These are phyloP conservation scores for Oegoconia quadripuncta DNA, from an alignment of 2,888 invertebrate species.

Conservation along the genomic window DNA sequence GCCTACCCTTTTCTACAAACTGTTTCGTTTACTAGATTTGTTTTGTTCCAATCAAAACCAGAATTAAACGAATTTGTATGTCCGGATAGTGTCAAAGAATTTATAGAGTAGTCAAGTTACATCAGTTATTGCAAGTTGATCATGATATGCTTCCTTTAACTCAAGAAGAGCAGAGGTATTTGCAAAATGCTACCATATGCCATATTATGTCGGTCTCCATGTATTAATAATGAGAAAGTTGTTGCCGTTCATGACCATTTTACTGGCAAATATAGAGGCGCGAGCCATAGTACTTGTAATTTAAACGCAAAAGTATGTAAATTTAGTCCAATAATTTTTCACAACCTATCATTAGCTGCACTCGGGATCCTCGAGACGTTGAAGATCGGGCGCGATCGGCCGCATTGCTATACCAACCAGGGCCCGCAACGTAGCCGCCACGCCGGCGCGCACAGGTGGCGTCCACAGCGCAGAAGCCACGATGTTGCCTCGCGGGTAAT, in stretches of 20 bases:
- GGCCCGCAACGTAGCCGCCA: too few species aligned
- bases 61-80: slow-evolving; percentile 9
- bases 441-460: too few species aligned
- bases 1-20: too few species aligned
- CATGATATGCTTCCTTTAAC: slow-evolving; percentile 1
- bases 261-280: slow-evolving; percentile 10
- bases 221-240: neutral
- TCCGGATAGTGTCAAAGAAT: slow-evolving; percentile 4
- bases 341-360: slow-evolving; percentile 25
- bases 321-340: slow-evolving; percentile 21
- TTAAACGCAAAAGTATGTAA: slow-evolving; percentile 8
- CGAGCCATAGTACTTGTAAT: neutral
- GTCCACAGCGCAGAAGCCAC: too few species aligned
- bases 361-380: too few species aligned
- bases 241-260: slow-evolving; percentile 17
- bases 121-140: neutral
- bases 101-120: neutral
- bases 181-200: slow-evolving; percentile 1
- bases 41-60: slow-evolving; percentile 2
- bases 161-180: neutral
- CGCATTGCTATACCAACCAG: too few species aligned
- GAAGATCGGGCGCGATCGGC: too few species aligned
- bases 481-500: too few species aligned
- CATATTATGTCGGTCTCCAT: slow-evolving; percentile 6
- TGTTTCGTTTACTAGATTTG: slow-evolving; percentile 9